phyloP scores from a whole-genome alignment of 92 coral and sea anemone genomes.

The Muricea muricata region DNA sequence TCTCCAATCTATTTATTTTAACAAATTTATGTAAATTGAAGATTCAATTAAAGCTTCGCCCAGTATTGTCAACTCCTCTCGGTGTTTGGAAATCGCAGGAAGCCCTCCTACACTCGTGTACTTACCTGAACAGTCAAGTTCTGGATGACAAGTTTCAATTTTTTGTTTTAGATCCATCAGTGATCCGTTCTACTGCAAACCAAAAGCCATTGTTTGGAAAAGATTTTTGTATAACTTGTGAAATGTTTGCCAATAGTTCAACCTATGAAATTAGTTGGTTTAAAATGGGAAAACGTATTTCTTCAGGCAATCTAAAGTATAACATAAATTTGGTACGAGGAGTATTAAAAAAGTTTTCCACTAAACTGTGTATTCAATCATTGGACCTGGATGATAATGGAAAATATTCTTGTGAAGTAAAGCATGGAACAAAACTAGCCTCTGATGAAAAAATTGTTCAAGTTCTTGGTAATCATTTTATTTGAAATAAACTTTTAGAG shows the following conservation, averaged over 20 bases:
- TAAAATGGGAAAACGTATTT: slow-evolving; percentile 55
- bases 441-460: neutral
- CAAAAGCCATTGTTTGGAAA: slow-evolving; percentile 50
- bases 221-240: slow-evolving; percentile 63
- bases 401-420: slow-evolving; percentile 19
- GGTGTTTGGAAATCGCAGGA: too few relatives aligned
- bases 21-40: too few relatives aligned
- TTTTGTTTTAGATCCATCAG: slow-evolving; percentile 73
- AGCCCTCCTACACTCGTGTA: too few relatives aligned
- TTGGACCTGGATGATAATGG: neutral
- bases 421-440: neutral
- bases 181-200: slow-evolving; percentile 67
- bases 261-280: slow-evolving; percentile 63
- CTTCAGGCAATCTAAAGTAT: neutral
- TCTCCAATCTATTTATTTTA: too few relatives aligned
- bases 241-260: slow-evolving; percentile 54
- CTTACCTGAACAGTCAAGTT: too few relatives aligned
- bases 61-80: too few relatives aligned
- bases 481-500: too few relatives aligned
- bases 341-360: slow-evolving; percentile 5
- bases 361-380: slow-evolving; percentile 24
- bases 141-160: too few relatives aligned
- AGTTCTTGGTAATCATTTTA: neutral
- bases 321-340: neutral
- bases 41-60: too few relatives aligned